These are phyloP conservation scores for Phenacoccus solenopsis DNA, from an alignment of 1,140 invertebrate species.

Conservation along the genomic window DNA sequence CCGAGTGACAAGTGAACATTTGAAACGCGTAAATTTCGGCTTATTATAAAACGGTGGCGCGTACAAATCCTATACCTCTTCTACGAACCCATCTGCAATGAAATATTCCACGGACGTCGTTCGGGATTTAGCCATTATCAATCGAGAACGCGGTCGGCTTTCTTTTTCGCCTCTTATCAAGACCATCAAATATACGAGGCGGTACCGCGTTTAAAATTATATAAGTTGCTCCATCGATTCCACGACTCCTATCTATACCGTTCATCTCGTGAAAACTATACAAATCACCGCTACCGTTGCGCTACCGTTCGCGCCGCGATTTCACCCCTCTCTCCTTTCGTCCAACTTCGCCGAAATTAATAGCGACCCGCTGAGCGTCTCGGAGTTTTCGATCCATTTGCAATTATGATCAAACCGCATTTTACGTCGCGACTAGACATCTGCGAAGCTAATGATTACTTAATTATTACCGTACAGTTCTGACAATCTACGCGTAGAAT, in stretches of 20 bases:
- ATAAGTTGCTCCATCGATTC: neutral
- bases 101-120: neutral
- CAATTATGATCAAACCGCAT: neutral
- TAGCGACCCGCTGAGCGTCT: neutral
- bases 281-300: neutral
- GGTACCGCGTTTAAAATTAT: neutral
- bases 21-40: neutral
- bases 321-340: neutral
- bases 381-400: neutral
- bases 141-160: neutral
- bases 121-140: neutral
- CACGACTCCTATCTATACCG: neutral
- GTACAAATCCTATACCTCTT: no score
- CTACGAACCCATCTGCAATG: no score
- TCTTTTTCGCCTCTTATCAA: neutral
- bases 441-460: neutral
- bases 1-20: neutral
- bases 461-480: no score
- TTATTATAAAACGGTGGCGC: neutral
- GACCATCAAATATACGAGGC: neutral
- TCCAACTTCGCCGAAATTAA: neutral
- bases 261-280: conserved; percentile 1
- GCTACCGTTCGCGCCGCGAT: neutral
- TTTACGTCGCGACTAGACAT: neutral
- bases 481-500: no score